Base-by-base conservation (phyloP, 1,140 invertebrate genomes). In the Rhopalosiphum maidis region DNA sequence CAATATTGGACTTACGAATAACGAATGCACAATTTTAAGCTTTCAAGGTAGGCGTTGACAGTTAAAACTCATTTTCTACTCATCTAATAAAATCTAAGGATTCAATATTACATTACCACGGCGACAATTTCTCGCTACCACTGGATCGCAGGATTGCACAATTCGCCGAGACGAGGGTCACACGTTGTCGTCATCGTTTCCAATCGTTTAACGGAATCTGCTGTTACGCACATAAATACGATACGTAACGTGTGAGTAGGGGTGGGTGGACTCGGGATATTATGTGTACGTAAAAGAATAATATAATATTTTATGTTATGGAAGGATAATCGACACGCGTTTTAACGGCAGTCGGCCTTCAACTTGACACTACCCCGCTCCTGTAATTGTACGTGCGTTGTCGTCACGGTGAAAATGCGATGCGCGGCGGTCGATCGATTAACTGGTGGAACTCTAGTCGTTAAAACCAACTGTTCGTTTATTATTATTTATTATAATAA, bases 341-440 rank as follows among this genome's bases (percentile, higher is more conserved):
- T 21, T 77, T 68, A 77, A 91, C 43, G 25, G 60, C 21, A 18
- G 60, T 68, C 30, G 41, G 25, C 90, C 90, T 91, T 91, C 68
- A 92, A 92, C 91, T 92, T 92, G 91, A 92, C 91, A 77, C 41
- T 48, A 30, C 30, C 4, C 4, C 21, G 25, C 55, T n/a, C 6
- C 7, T 54, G 60, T 15, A 25, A 23, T 30, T 37, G 21, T 82
- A 82, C 85, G n/a, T 6, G 15, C 48, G 25, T 48, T 9, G 22
- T 83, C 91, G 77, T 92, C 91, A 92, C 91, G 77, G 43, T 77
- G 68, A 92, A 83, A 91, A 91, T 41, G 8, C 51, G 86, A 85
- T 83, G 30, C 83, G n/a, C 87, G 43, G 15, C 22, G 35, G 41
- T 41, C 82, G 22, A 25, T 41, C 43, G 86, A 88, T 88, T n/a